Evolutionary conservation across 2,888 invertebrate genomes (phyloP).

Genomic region (Lamellibrachia satsuma): DNA sequence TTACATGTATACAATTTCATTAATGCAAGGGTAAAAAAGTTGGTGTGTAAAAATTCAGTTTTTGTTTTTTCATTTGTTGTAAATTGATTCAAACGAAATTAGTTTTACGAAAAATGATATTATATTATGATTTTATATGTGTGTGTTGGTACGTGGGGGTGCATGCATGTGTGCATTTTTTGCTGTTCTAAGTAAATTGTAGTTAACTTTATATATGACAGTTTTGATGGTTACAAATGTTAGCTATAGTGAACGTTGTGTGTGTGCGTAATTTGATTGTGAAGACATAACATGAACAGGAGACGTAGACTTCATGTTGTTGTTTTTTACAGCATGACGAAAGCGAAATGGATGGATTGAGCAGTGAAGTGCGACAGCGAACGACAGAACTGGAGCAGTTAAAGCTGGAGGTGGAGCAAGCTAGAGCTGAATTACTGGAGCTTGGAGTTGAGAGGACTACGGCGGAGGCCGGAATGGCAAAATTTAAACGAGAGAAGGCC

Average conservation of each 20-base stretch:
- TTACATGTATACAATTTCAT: too few species aligned
- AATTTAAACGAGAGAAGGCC: conserved; percentile 52
- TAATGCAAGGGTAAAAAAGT: too few species aligned
- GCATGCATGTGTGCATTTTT: background rate
- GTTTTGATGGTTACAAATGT: too few species aligned
- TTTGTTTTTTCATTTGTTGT: background rate
- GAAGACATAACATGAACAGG: background rate
- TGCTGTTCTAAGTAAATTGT: too few species aligned
- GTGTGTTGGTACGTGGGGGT: background rate
- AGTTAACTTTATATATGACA: too few species aligned
- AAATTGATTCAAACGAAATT: background rate
- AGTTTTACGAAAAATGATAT: background rate
- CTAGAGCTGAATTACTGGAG: conserved; percentile 52
- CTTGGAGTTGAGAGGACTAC: conserved; percentile 52
- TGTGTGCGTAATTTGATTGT: background rate
- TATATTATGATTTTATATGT: background rate
- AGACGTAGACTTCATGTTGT: background rate
- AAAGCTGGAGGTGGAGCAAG: conserved; percentile 48
- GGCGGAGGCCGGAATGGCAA: conserved; percentile 51
- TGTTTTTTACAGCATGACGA: conserved; percentile 40
- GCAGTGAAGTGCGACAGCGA: conserved; percentile 41
- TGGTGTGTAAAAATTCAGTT: too few species aligned
- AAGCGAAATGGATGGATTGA: conserved; percentile 51
- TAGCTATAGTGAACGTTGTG: too few species aligned
- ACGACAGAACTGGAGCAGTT: conserved; percentile 51